Conservation (phyloP, 2,797 vertebrate genomes). For the Semotilus atromaculatus region DNA sequence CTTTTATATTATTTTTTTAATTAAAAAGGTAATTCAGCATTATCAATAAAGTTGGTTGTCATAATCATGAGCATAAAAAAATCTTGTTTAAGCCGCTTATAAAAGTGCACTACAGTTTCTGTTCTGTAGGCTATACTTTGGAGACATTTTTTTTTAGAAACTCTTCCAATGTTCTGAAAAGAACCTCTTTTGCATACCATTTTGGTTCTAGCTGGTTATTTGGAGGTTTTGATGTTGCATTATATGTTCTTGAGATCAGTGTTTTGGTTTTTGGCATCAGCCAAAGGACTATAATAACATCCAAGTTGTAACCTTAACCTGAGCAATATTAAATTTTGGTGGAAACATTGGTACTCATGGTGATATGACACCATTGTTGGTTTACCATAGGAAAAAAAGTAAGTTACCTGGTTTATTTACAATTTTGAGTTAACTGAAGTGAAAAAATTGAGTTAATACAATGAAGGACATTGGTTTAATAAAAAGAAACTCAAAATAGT, state of each 20-base stretch:
- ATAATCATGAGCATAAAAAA: background rate
- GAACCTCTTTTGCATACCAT: background rate
- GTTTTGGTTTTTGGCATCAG: slow-evolving; percentile 9
- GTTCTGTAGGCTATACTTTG: background rate
- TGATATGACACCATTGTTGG: too few relatives aligned
- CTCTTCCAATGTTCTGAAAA: background rate
- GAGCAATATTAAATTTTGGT: background rate
- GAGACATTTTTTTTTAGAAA: background rate
- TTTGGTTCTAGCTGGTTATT: background rate
- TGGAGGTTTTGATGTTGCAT: background rate
- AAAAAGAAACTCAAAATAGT: too few relatives aligned
- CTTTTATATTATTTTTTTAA: background rate
- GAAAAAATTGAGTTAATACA: too few relatives aligned
- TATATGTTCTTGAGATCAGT: background rate
- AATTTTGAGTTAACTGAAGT: too few relatives aligned
- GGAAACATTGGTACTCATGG: background rate
- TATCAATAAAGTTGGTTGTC: background rate
- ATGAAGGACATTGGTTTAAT: too few relatives aligned
- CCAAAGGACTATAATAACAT: background rate
- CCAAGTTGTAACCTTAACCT: background rate
- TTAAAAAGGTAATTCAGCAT: background rate
- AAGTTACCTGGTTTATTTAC: too few relatives aligned
- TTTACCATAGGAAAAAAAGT: too few relatives aligned
- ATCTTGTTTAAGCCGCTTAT: background rate
- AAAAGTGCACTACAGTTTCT: background rate